Percentiles rank a stretch among this genome's conserved stretches.
These are phyloP conservation scores for Bemisia tabaci DNA, from an alignment of 1,140 invertebrate species.

Conservation along the genomic window DNA sequence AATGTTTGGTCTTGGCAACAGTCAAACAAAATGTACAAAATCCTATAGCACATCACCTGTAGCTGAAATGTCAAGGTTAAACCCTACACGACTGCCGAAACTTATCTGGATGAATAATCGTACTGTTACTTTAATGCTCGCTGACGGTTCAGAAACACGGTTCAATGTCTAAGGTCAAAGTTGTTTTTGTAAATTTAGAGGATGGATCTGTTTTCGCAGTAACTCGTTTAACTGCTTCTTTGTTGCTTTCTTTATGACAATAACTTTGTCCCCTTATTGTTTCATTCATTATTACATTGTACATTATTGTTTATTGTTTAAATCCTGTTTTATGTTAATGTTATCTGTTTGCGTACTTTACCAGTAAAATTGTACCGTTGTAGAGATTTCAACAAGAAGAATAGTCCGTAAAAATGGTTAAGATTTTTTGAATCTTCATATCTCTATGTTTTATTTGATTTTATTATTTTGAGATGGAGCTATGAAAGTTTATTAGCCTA, in stretches of 20 bases:
- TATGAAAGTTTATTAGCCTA: too few species aligned
- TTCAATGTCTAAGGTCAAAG: slow-evolving; percentile 57
- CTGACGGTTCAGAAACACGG: slow-evolving; percentile 79
- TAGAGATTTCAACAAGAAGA: too few species aligned
- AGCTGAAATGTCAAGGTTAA: slow-evolving; percentile 69
- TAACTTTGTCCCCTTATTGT: background rate
- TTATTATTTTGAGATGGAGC: too few species aligned
- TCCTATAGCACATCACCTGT: slow-evolving; percentile 86
- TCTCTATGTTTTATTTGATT: too few species aligned
- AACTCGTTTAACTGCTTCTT: background rate
- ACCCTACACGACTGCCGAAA: slow-evolving; percentile 72
- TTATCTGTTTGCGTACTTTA: too few species aligned
- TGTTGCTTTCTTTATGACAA: background rate
- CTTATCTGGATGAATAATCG: slow-evolving; percentile 85
- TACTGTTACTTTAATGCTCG: slow-evolving; percentile 81
- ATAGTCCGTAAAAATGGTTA: too few species aligned
- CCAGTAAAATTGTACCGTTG: too few species aligned
- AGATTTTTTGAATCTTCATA: too few species aligned
- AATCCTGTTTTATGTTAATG: too few species aligned
- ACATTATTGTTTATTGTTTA: too few species aligned
- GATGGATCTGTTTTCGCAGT: background rate
- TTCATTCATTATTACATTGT: too few species aligned
- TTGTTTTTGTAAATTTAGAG: background rate
- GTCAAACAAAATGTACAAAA: slow-evolving; percentile 82
- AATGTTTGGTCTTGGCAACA: slow-evolving; percentile 82